Base-by-base conservation (phyloP, 2,888 invertebrate genomes). In the Hylaea fasciaria region DNA sequence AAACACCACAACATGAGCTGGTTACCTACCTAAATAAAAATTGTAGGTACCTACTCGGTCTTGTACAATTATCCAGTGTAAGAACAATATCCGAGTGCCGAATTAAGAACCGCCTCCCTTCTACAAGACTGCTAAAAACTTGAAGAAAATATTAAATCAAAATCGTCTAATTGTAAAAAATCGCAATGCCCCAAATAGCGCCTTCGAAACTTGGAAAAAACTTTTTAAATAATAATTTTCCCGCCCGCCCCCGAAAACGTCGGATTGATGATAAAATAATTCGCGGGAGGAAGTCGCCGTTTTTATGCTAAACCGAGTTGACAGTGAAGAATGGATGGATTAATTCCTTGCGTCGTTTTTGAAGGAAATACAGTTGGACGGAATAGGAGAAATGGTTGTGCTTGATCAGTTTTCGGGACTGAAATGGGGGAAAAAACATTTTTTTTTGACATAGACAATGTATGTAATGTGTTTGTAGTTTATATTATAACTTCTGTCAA, bases 271-370 rank as follows among this genome's bases (percentile, higher is more conserved):
- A 47, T 64, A 55, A 69, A 67, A 69, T 69, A 69, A 69, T 69
- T 69, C 65, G 40, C 49, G 44, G 51, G 52, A 44, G 29, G 47
- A 56, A 62, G 55, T 68, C 60, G 37, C 59, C 55, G 61, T 70
- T 69, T 70, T 69, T 70, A 65, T 66, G 64, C 58, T 63, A 70
- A 70, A 69, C 69, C 67, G 59, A 62, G 61, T 47, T 66, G 70
- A 70, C 70, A 70, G 66, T 70, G 70, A 70, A 67, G 65, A 67
- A 70, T 70, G 69, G 64, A 62, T 60, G 64, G 64, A 69, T 70
- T 69, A 69, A 69, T 70, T 70, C 65, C 59, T 70, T 69, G 59
- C 54, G 50, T 53, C 50, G 35, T 54, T 54, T 57, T 48, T 56
- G 60, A 59, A 54, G 57, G 58, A 12, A 32, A 8, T 1, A 32